Conservation (phyloP, 2,888 invertebrate genomes). For the Stramonita haemastoma region DNA sequence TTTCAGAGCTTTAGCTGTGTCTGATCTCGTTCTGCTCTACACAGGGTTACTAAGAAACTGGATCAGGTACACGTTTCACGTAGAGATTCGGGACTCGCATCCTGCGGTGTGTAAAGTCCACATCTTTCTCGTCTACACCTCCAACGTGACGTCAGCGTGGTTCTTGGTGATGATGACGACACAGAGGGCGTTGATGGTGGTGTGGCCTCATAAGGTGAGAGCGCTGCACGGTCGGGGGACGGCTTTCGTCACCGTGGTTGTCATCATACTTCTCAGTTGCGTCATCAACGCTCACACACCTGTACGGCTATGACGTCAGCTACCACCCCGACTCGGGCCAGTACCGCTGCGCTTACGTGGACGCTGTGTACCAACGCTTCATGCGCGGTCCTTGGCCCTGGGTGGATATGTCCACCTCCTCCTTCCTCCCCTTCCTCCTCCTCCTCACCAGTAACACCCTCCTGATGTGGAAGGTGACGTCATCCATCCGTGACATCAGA, state of each 20-base stretch:
- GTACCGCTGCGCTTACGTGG: slow-evolving; percentile 20
- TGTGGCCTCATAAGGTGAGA: slow-evolving; percentile 59
- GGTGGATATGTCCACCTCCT: slow-evolving; percentile 61
- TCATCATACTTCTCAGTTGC: neutral
- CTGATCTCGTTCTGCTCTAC: too few species aligned
- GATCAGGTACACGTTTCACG: too few species aligned
- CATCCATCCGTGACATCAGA: slow-evolving; percentile 48
- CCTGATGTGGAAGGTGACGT: slow-evolving; percentile 60
- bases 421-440: slow-evolving; percentile 62
- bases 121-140: slow-evolving; percentile 61
- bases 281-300: neutral
- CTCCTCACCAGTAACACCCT: slow-evolving; percentile 62
- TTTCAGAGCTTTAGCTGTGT: too few species aligned
- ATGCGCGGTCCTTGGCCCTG: slow-evolving; percentile 59
- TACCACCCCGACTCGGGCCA: neutral
- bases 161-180: slow-evolving; percentile 66
- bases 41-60: too few species aligned
- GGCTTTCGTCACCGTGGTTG: slow-evolving; percentile 44
- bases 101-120: too few species aligned
- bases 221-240: slow-evolving; percentile 52
- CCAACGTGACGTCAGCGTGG: slow-evolving; percentile 65
- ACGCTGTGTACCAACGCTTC: slow-evolving; percentile 50
- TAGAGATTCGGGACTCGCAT: too few species aligned
- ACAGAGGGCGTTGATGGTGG: slow-evolving; percentile 61
- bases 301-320: neutral